Evolutionary conservation across 2,797 vertebrate species (phyloP).

Genomic region (Amazona ochrocephala): DNA sequence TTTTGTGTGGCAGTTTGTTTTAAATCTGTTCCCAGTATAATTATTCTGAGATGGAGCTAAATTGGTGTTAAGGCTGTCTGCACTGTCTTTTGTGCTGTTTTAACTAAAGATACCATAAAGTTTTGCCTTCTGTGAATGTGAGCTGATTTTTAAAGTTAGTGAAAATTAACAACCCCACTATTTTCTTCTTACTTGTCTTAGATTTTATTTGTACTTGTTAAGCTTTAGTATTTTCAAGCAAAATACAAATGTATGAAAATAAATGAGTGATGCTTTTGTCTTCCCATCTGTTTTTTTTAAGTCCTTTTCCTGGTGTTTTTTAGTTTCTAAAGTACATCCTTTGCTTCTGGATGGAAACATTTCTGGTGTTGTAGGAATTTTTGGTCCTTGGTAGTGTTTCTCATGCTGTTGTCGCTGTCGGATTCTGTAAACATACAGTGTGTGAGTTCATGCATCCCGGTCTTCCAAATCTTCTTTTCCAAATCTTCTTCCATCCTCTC

Average conservation of each 20-base stretch:
- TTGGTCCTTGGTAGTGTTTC: not conserved
- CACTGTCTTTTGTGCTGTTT: not conserved
- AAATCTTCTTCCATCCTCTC: not conserved
- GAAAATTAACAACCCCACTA: not conserved
- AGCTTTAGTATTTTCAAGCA: not conserved
- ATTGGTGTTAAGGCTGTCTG: not conserved
- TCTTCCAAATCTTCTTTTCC: not conserved
- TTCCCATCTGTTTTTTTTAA: not conserved
- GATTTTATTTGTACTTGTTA: not conserved
- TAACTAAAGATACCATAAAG: not conserved
- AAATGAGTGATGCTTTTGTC: not conserved
- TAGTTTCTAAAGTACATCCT: not conserved
- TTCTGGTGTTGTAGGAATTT: not conserved
- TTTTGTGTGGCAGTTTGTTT: not conserved
- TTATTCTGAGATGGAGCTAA: not conserved
- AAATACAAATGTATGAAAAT: not conserved
- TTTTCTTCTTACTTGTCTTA: not conserved
- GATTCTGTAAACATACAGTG: not conserved
- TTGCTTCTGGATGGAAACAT: not conserved
- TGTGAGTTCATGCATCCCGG: not conserved
- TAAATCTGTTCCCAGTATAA: not conserved
- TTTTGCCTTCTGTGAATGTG: not conserved
- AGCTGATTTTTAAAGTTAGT: not conserved
- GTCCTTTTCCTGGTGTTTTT: not conserved
- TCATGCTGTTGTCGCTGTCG: not conserved